Percentiles rank a stretch among this genome's conserved stretches.
These are phyloP conservation scores for Andrena bucephala DNA, from an alignment of 2,888 invertebrate species.

Conservation along the genomic window DNA sequence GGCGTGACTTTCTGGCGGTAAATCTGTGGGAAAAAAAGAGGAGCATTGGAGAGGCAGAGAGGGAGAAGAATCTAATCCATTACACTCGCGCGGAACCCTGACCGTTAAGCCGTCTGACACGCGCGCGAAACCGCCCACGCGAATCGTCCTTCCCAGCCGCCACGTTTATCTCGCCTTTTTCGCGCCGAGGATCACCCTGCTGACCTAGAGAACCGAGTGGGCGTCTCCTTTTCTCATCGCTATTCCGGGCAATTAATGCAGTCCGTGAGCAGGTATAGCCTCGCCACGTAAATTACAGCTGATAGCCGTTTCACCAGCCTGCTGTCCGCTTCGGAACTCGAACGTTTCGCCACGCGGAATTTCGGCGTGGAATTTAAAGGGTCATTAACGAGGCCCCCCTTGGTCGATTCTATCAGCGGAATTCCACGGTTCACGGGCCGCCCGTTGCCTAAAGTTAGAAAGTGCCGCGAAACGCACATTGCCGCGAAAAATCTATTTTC, in stretches of 20 bases:
- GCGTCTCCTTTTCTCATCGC: slow-evolving; percentile 40
- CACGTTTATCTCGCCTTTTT: slow-evolving; percentile 68
- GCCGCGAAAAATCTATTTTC: slow-evolving; percentile 59
- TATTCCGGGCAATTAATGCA: slow-evolving; percentile 56
- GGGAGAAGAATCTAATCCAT: slow-evolving; percentile 31
- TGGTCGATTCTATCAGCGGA: not conserved
- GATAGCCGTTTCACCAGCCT: not conserved
- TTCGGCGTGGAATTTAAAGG: not conserved
- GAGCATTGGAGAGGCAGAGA: not conserved
- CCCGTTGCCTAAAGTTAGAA: slow-evolving; percentile 24
- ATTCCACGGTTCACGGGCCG: not conserved
- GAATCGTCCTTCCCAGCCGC: slow-evolving; percentile 60
- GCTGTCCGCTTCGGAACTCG: not conserved
- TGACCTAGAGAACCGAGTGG: slow-evolving; percentile 69
- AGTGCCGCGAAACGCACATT: not conserved
- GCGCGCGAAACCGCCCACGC: slow-evolving; percentile 62
- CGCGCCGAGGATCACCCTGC: slow-evolving; percentile 62
- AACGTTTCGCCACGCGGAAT: not conserved
- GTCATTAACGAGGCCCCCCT: not conserved
- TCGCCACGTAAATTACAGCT: slow-evolving; percentile 26
- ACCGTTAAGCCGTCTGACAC: slow-evolving; percentile 50
- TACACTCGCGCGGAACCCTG: slow-evolving; percentile 30
- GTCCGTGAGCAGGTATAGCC: slow-evolving; percentile 24
- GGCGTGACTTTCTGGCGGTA: not conserved
- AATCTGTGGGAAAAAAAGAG: slow-evolving; percentile 12